A percentile compares a stretch with the other conserved stretches of the same genome.
Conservation (phyloP, 2,888 invertebrate genomes). For the Meghimatium bilineatum region DNA sequence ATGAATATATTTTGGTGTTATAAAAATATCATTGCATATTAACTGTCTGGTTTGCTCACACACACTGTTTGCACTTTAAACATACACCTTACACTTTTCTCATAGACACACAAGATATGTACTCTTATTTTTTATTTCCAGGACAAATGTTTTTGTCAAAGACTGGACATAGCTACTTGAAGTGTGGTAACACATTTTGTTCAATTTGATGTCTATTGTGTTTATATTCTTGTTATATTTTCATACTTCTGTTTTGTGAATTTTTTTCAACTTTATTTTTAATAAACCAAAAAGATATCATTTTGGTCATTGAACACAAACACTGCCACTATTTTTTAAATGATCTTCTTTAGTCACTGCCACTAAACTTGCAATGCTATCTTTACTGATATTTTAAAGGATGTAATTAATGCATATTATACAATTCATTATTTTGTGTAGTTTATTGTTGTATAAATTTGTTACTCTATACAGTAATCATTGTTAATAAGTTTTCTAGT, state of each 20-base stretch:
- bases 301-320: neutral
- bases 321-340: slow-evolving; percentile 2
- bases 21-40: no score
- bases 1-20: no score
- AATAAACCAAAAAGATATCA: neutral
- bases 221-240: neutral
- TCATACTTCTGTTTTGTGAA: neutral
- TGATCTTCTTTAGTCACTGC: slow-evolving; percentile 8
- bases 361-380: neutral
- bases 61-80: no score
- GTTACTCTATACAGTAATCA: neutral
- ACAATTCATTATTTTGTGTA: neutral
- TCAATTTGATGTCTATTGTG: neutral
- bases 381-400: neutral
- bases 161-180: neutral
- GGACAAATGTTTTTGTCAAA: neutral
- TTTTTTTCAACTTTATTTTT: neutral
- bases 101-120: neutral
- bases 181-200: neutral
- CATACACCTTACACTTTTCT: neutral
- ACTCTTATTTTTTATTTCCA: neutral
- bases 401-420: slow-evolving; percentile 6
- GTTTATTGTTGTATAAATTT: slow-evolving; percentile 21
- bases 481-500: neutral
- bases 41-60: no score